Base-by-base conservation (phyloP, 2,888 invertebrate genomes). In the Hirtodrosophila cameraria region DNA sequence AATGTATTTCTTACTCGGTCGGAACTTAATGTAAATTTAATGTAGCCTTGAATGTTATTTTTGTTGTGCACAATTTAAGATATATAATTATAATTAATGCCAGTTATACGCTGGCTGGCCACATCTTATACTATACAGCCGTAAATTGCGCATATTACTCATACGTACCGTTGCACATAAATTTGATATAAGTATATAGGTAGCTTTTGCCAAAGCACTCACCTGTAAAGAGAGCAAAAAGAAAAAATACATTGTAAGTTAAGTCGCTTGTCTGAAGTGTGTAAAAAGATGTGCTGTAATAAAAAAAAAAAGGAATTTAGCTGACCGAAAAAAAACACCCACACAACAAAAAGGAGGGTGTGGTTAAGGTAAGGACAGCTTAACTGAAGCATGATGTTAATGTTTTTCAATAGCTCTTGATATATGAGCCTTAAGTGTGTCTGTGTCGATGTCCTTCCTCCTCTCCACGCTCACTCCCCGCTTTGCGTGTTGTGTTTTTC, bases 351-450 rank as follows among this genome's bases (percentile, higher is more conserved):
- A 6, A 6, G 41, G 27, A 6, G 8, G 41, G 27, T 39, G 69
- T 42, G 50, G 31, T 6, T 38, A 38, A 13, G 28, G 52, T 12
- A 9, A 3, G 27, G n/a, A 25, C 28, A 62, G 64, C 52, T 63
- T 52, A 36, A 43, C 18, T 54, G 59, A 58, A 52, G 54, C 69
- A 60, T 58, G 62, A 66, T 76, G 69, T 76, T 78, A 79, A 83
- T 82, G 73, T 61, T 82, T 63, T 60, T 60, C 83, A 83, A 70
- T 80, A 63, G 83, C 76, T 45, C 73, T 61, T 83, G 73, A 83
- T 82, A 76, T 79, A 78, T 45, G 76, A 78, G 73, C 31, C 53
- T 55, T 53, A 16, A 33, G 54, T 48, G 42, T 23, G 42, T 45
- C 28, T 58, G 38, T 7, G 25, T 46, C 16, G 18, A 12, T 46